Evolutionary conservation across 1,140 invertebrate genomes (phyloP).

Genomic region (Brachionus sp.): DNA sequence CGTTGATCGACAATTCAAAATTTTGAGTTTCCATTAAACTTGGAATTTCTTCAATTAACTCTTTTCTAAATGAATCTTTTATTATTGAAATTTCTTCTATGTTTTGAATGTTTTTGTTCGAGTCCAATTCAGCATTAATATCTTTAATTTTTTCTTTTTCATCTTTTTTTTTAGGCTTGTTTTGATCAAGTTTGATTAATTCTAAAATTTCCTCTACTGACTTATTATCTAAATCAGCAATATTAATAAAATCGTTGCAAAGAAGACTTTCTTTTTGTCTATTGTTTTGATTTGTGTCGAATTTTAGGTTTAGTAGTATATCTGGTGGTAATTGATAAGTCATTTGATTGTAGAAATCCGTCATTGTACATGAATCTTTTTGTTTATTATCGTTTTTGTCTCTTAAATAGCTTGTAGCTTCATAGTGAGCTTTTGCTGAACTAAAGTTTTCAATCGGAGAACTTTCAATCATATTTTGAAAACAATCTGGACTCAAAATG

Average conservation of each 20-base stretch:
- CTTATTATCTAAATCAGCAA: background rate
- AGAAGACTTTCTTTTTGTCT: background rate
- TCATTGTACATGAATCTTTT: background rate
- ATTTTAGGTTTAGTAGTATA: constrained; percentile 15
- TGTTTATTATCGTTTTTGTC: background rate
- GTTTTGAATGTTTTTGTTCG: too few relatives aligned
- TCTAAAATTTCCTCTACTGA: constrained; percentile 6
- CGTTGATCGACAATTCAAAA: background rate
- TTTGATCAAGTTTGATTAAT: constrained; percentile 15
- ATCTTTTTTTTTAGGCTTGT: background rate
- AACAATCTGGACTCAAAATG: background rate
- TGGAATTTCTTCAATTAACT: too few relatives aligned
- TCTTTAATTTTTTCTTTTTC: background rate
- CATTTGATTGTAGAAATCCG: background rate
- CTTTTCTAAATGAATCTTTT: background rate
- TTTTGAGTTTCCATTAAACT: too few relatives aligned
- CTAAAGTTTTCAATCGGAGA: background rate
- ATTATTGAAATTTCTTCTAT: background rate
- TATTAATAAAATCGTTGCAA: constrained; percentile 25
- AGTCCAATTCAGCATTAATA: background rate
- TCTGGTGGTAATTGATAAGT: background rate
- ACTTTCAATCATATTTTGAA: background rate
- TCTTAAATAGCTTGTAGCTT: background rate
- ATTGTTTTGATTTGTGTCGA: background rate
- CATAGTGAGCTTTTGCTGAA: background rate